A percentile compares a stretch with the other conserved stretches of the same genome.
Evolutionary conservation across 2,888 invertebrate genomes (phyloP).

Genomic region (Laspeyria flexula): DNA sequence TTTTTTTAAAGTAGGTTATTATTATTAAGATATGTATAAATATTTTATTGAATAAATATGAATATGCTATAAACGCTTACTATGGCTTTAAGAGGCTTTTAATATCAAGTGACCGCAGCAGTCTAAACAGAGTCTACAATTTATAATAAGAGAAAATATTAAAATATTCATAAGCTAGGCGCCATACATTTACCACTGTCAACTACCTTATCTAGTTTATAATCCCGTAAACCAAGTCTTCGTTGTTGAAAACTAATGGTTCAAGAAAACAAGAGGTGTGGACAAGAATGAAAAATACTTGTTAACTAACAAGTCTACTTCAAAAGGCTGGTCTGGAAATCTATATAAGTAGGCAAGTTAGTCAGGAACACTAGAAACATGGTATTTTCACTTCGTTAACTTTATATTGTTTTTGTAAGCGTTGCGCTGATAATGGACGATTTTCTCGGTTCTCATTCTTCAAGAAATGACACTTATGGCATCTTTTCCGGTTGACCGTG

Average conservation of each 20-base stretch:
- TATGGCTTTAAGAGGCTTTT: too few relatives aligned
- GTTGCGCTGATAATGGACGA: background rate
- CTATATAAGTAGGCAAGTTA: background rate
- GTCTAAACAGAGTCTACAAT: too few relatives aligned
- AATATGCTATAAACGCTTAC: too few relatives aligned
- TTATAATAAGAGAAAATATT: too few relatives aligned
- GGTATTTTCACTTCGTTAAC: background rate
- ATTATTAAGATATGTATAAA: too few relatives aligned
- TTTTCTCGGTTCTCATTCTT: too few relatives aligned
- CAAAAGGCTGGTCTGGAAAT: conserved; percentile 7
- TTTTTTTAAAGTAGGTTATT: too few relatives aligned
- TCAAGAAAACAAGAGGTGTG: background rate
- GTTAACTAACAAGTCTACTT: background rate
- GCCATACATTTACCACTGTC: background rate
- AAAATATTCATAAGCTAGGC: too few relatives aligned
- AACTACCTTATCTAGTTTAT: background rate
- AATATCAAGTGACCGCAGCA: too few relatives aligned
- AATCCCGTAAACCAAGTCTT: background rate
- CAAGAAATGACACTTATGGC: too few relatives aligned
- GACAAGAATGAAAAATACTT: background rate
- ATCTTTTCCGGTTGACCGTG: too few relatives aligned
- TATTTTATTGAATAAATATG: too few relatives aligned
- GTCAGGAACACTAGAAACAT: background rate
- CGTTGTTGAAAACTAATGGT: background rate
- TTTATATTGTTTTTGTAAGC: conserved; percentile 4